Percentiles rank a stretch among this genome's conserved stretches.
phyloP scores from a whole-genome alignment of 1,140 invertebrate species.

The Paraescarpia echinospica region DNA sequence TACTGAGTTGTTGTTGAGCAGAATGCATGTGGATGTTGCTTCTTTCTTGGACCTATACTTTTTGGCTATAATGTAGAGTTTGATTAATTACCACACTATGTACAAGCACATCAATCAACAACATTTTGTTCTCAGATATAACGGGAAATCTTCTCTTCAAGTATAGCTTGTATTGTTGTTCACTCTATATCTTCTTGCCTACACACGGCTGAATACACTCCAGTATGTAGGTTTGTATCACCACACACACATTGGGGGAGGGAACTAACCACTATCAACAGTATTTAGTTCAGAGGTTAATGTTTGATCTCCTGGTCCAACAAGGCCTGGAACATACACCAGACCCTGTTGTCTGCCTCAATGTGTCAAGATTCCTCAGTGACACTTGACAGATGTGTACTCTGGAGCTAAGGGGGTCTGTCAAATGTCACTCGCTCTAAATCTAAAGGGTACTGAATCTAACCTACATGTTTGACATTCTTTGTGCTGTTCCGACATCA shows the following conservation, averaged over 20 bases:
- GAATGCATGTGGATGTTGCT: too few relatives aligned
- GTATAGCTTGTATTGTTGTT: background rate
- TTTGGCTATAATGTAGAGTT: too few relatives aligned
- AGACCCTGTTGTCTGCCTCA: background rate
- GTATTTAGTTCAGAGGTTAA: conserved; percentile 6
- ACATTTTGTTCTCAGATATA: too few relatives aligned
- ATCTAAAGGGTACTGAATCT: too few relatives aligned
- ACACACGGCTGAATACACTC: background rate
- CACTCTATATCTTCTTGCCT: background rate
- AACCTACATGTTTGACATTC: background rate
- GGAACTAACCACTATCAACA: background rate
- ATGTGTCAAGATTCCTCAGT: background rate
- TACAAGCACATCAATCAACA: too few relatives aligned
- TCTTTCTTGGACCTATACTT: too few relatives aligned
- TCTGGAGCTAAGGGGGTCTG: background rate
- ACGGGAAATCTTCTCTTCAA: too few relatives aligned
- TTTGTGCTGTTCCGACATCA: background rate
- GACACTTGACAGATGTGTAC: background rate
- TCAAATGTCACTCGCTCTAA: background rate
- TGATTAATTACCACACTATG: too few relatives aligned
- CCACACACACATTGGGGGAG: background rate
- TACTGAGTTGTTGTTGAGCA: too few relatives aligned
- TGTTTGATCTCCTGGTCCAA: background rate
- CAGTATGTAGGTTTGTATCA: background rate
- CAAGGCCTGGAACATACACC: background rate